Base-by-base conservation (phyloP, 2,888 invertebrate species). In the Agonopterix arenella region DNA sequence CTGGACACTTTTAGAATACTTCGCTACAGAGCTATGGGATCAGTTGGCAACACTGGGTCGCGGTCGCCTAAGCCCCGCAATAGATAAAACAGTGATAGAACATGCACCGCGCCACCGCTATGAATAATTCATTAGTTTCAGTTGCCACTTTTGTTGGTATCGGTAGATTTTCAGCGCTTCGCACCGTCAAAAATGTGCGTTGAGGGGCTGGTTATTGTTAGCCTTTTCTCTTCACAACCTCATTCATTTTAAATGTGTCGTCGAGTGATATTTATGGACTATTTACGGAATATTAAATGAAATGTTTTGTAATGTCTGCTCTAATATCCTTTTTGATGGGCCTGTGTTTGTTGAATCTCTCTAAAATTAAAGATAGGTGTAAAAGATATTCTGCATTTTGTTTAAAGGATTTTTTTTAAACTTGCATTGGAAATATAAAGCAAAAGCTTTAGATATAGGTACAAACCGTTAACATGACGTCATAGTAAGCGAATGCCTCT, bases 71-170 rank as follows among this genome's bases (percentile, higher is more conserved):
- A 78, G 77, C 76, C 83, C 80, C 89, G 77, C 89, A 85, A 89
- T 89, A 90, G 90, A 90, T 89, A 89, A 88, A 89, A 89, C 89
- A 89, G 89, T 85, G 90, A 90, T 89, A 89, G 90, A 89, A 89
- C 90, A 90, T 89, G 90, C 89, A 86, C 89, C 85, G 84, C 81
- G 76, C 83, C 85, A 82, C 78, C 76, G 78, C 64, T 73, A 85
- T 90, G 89, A 90, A 90, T 90, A 82, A 89, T 90, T 89, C 89
- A 90, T 89, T 80, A 88, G 89, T 82, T 86, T 85, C 89, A 82
- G 85, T 89, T 88, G 86, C 88, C 85, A 89, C 89, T 88, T 85
- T 86, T 84, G 89, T 85, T 81, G 80, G 80, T 86, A 89, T 89
- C 88, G 84, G 83, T 82, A 84, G 84, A 84, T 88, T 89, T 89